Base-by-base conservation (phyloP, 1,140 invertebrate species). In the Hetaerina americana region DNA sequence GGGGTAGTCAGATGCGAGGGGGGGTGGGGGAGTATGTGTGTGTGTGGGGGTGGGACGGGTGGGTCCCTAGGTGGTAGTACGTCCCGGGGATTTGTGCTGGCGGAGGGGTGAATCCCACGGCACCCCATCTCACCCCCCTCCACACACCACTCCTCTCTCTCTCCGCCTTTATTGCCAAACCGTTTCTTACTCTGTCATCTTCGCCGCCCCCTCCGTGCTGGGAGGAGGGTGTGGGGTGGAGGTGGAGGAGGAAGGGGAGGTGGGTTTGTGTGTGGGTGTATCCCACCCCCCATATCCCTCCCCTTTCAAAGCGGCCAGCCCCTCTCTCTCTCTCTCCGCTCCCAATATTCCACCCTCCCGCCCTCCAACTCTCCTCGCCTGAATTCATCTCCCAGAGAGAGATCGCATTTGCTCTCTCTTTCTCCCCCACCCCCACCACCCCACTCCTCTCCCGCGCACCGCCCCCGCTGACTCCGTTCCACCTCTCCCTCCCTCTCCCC, bases 401-500 rank as follows among this genome's bases (percentile, higher is more conserved):
- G 26, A 25, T 26, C 69, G 70, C 31, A 26, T 26, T 27, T 66
- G 8, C 25, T 24, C 40, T 12, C 66, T 27, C 25, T 22, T 25
- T 15, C 68, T 40, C 68, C 49, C 67, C 75, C 40, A n/a, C n/a
- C n/a, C n/a, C n/a, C n/a, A n/a, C 40, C 1, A 3, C 15, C 15
- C 15, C 15, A 57, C 40, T 18, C 15, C 15, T 57, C 15, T n/a
- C 1, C 40, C 40, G 15, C 1, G 15, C n/a, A n/a, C n/a, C n/a
- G n/a, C n/a, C n/a, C n/a, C n/a, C n/a, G n/a, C n/a, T n/a, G n/a
- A n/a, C n/a, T n/a, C n/a, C n/a, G n/a, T n/a, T n/a, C n/a, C n/a
- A n/a, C n/a, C n/a, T n/a, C n/a, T n/a, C n/a, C n/a, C 40, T 57
- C 40, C 40, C 31, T 40, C 31, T 75, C 74, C 77, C 76, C 73